Evolutionary conservation across 64 coral and sea anemone species (phyloP).

Genomic region (Montipora foliosa): DNA sequence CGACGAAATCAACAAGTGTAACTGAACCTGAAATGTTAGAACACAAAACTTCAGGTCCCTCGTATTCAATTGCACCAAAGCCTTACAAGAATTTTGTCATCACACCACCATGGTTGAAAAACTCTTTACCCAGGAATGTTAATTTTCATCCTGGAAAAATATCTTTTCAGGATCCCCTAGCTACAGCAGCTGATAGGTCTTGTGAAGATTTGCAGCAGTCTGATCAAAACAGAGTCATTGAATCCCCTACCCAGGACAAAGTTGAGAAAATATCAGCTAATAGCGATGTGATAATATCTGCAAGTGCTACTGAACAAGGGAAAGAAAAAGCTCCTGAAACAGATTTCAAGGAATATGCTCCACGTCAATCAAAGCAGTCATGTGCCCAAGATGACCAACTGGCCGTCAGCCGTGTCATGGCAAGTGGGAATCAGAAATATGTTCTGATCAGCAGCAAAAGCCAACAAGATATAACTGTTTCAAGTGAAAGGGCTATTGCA

Average conservation of each 20-base stretch:
- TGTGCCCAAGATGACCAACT: neutral
- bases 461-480: neutral
- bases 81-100: slow-evolving; percentile 15
- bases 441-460: neutral
- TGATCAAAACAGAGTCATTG: neutral
- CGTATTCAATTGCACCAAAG: neutral
- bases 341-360: neutral
- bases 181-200: neutral
- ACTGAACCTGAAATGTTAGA: neutral
- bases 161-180: neutral
- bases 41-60: neutral
- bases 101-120: slow-evolving; percentile 29
- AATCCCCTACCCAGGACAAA: neutral
- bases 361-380: neutral
- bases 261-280: neutral
- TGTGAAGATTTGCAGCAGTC: neutral
- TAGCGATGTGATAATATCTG: neutral
- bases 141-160: neutral
- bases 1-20: slow-evolving; percentile 16
- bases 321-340: neutral
- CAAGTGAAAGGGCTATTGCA: neutral
- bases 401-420: neutral
- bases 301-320: neutral
- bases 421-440: slow-evolving; percentile 2
- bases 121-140: neutral